Evolutionary conservation across 2,113 vertebrate genomes (phyloP), one percentile per base, ranked within the genome.

Genomic region (Anarhynchus alexandrinus): DNA sequence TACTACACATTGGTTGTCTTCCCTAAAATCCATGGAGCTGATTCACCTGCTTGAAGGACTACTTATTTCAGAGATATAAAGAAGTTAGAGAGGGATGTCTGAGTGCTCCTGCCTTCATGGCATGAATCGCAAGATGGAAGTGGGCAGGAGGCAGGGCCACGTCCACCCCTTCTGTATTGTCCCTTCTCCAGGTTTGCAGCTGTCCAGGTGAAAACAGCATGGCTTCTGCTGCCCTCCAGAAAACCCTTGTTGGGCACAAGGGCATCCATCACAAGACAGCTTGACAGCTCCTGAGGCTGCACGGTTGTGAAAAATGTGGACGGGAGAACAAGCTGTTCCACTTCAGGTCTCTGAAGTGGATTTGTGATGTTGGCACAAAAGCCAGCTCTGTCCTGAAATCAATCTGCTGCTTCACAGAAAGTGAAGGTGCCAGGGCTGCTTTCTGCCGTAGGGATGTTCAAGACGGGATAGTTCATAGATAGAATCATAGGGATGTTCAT

Each of bases 251-350:
- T 74, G 86, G 87, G 54, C 76, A 38, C 23, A 25, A 70, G 36
- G 38, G 89, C 72, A 74, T 76, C 59, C 2, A 3, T 88, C 64
- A 72, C 58, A 62, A 25, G 55, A 14, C 83, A 73, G 61, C 86
- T 74, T 84, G 83, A 62, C 78, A 94, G 85, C 67, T 83, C 83
- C 85, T 3, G 32, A 25, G 64, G 80, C 69, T 82, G 47, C 55
- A 38, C 0, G 1, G 27, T 30, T 79, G 91, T 94, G 76, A 88
- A 73, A 76, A 67, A 72, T 8, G 7, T 0, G 71, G 59, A 26
- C 4, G 8, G 73, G 81, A 93, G 97, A 92, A 95, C 91, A 94
- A 83, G 52, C 86, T 91, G 94, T 96, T 97, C 91, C 10, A 16
- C 83, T 95, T 95, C 43, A 40, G 70, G n/a, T 59, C 81, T 73